Evolutionary conservation across 1,140 invertebrate genomes (phyloP), one percentile per base, ranked within the genome.

Genomic region (Drusus annulatus): DNA sequence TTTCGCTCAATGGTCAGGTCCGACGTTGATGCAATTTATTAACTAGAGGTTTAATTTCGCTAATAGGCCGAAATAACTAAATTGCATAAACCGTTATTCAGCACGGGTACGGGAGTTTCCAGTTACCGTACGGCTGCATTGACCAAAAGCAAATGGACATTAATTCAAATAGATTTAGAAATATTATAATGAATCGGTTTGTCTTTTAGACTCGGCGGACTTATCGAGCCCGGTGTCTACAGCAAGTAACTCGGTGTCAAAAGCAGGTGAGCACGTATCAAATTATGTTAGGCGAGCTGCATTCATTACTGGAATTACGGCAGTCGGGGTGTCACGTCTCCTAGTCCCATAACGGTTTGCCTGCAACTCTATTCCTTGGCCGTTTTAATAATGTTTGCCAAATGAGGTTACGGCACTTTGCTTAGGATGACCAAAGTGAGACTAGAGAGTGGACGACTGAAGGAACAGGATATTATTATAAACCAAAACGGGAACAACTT

Each of bases 321-420:
- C 62, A 31, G n/a, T 52, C 36, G 68, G 23, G 45, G 68, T 71
- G 68, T 50, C 68, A 71, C 68, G 68, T 71, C 25, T 71, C 68
- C 21, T 71, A 71, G 51, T 71, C 68, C 68, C 45, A 52, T 71
- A 71, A 71, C 68, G 68, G 68, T 71, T 7, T 45, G 19, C 19
- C n/a, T 45, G 63, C 19, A 71, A 71, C 45, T 71, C 68, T 50
- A 50, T 21, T 69, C 65, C 65, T 21, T 25, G 65, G 36, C 65
- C 65, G 31, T 69, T 69, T 51, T 19, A 21, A 51, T 69, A 71
- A 23, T 23, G 58, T 23, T 60, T 23, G 23, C 58, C 21, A 60
- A 60, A 65, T 65, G 62, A 65, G 62, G 25, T 31, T 65, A 28
- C 62, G 54, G n/a, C 54, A 21, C n/a, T n/a, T 45, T 45, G 36